Base-by-base conservation (phyloP, 35 echinoderm and acorn worm species). In the Apostichopus californicus region DNA sequence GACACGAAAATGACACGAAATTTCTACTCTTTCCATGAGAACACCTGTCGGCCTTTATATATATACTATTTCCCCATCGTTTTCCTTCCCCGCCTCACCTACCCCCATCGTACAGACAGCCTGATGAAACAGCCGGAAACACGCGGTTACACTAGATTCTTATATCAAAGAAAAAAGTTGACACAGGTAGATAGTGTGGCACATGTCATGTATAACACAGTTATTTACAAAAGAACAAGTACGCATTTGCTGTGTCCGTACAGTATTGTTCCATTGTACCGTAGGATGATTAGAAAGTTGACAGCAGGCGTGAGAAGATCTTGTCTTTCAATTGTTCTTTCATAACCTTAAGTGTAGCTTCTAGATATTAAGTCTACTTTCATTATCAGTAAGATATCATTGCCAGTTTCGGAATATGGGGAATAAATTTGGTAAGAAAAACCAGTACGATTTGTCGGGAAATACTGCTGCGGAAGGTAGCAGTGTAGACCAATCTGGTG, bases 351-450 rank as follows among this genome's bases (percentile, higher is more conserved):
- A 21, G 11, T 60, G 6, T 61, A 5, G 58, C 17, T 58, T 85
- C 15, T 85, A 85, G 56, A 6, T 58, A 85, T 83, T 83, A 12
- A 26, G 55, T 56, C 17, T 85, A 14, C 81, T 85, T 23, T 85
- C 28, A 81, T 81, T 15, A 22, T 18, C 81, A 54, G 34, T 25
- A 20, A n/a, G 5, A n/a, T 20, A 85, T 22, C 13, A 85, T 21
- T 83, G 13, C 24, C 55, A 75, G 71, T 75, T 20, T 59, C 17
- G 28, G 55, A 59, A 85, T 59, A 85, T 85, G 81, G 81, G 81
- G 81, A 85, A 85, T 85, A 85, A 85, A 85, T 85, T 85, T 20
- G 81, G 81, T 59, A 85, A 85, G 81, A 85, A 85, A 85, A 85
- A 85, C 58, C 81, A 85, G 81, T 85, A 85, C 5, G 81, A 85